These are phyloP conservation scores for Nesospiza acunhae DNA, from an alignment of 2,113 vertebrate genomes.

Conservation along the genomic window DNA sequence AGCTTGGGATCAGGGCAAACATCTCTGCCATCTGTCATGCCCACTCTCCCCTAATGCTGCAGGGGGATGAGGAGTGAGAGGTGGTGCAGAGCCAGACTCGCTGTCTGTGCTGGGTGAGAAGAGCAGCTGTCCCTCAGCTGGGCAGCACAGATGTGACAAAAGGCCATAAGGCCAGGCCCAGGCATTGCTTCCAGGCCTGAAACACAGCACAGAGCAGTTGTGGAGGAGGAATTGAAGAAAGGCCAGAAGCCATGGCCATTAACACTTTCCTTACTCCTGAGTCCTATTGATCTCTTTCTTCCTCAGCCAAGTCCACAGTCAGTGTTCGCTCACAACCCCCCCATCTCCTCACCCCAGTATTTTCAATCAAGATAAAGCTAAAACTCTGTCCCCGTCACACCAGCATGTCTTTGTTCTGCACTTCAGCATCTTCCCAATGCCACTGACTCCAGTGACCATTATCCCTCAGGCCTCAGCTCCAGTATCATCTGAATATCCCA, in stretches of 20 bases:
- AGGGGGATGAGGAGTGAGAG: neutral
- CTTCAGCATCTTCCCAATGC: neutral
- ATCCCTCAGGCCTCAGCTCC: neutral
- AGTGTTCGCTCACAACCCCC: neutral
- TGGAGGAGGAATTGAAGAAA: neutral
- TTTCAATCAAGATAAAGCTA: neutral
- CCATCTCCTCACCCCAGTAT: neutral
- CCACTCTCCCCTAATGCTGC: accelerated
- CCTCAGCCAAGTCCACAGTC: neutral
- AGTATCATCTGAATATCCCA: neutral
- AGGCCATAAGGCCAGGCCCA: neutral
- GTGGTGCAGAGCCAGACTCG: neutral
- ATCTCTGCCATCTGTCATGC: neutral
- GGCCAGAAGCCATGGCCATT: neutral
- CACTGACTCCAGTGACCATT: neutral
- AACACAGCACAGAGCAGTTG: neutral
- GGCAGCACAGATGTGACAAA: neutral
- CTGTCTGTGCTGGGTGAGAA: neutral
- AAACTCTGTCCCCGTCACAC: neutral
- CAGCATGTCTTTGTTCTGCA: accelerated
- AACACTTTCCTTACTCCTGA: neutral
- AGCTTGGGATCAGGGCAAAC: neutral
- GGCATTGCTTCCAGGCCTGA: neutral
- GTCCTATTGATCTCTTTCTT: neutral
- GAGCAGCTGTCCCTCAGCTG: neutral